phyloP scores from a whole-genome alignment of 2,888 invertebrate species.

The Protophormia terraenovae region DNA sequence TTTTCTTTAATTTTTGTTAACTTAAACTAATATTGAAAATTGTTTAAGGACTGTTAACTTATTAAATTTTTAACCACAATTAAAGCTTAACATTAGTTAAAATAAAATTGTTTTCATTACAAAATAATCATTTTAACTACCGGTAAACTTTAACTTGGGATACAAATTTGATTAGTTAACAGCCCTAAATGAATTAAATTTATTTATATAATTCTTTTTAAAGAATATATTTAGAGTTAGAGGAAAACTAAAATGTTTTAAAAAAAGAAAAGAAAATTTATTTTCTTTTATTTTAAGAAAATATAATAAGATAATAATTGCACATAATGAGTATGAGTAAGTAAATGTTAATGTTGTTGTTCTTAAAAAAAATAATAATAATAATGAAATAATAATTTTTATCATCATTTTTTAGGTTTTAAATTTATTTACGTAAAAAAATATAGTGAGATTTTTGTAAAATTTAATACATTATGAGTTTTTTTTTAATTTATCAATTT shows the following conservation, averaged over 20 bases:
- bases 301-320: conserved; percentile 60
- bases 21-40: no score
- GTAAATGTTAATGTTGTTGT: conserved; percentile 15
- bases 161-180: no score
- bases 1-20: no score
- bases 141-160: no score
- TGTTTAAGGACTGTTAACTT: no score
- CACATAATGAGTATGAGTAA: conserved; percentile 63
- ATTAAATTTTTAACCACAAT: no score
- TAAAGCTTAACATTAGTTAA: no score
- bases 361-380: background rate
- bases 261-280: background rate
- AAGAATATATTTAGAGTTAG: background rate
- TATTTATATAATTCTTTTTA: background rate
- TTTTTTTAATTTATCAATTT: background rate
- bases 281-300: conserved; percentile 37
- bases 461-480: background rate
- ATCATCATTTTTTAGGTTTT: background rate
- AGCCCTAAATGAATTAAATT: no score
- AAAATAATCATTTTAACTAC: no score
- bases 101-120: no score
- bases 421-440: background rate
- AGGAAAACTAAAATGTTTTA: background rate
- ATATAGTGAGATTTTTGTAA: background rate
- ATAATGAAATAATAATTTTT: background rate